A percentile compares a stretch with the other conserved stretches of the same genome.
Evolutionary conservation across 2,113 vertebrate species (phyloP).

Genomic region (Campylorhamphus procurvoides): DNA sequence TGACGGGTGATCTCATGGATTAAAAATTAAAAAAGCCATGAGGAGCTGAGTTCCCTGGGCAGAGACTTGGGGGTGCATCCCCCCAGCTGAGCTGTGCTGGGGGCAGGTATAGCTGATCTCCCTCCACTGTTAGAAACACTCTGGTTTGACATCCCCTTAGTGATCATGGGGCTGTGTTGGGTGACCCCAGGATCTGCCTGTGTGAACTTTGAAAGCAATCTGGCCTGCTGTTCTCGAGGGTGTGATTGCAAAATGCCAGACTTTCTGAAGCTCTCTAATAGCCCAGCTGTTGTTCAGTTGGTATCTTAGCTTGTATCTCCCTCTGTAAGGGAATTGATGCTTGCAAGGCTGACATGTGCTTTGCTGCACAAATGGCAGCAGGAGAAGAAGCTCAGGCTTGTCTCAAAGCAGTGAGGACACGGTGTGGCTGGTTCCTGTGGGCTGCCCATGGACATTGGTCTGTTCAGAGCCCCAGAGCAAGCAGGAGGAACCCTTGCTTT

Average conservation of each 20-base stretch:
- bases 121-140: background rate
- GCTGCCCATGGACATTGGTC: background rate
- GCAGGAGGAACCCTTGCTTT: background rate
- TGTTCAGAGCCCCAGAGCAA: background rate
- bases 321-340: background rate
- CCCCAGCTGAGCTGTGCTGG: background rate
- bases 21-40: slow-evolving; percentile 20
- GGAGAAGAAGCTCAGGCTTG: background rate
- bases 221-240: accelerated
- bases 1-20: background rate
- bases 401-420: background rate
- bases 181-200: background rate
- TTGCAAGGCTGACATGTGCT: background rate
- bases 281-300: background rate
- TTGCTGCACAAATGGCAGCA: background rate
- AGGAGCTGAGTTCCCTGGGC: background rate
- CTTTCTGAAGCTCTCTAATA: background rate
- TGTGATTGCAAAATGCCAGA: background rate
- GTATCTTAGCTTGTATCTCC: background rate
- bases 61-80: background rate
- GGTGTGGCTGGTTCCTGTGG: background rate
- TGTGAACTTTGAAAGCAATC: background rate
- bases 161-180: background rate
- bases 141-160: background rate
- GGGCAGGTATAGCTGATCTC: background rate